phyloP scores from a whole-genome alignment of 2,113 vertebrate genomes.

The Piliocolobus tephrosceles region DNA sequence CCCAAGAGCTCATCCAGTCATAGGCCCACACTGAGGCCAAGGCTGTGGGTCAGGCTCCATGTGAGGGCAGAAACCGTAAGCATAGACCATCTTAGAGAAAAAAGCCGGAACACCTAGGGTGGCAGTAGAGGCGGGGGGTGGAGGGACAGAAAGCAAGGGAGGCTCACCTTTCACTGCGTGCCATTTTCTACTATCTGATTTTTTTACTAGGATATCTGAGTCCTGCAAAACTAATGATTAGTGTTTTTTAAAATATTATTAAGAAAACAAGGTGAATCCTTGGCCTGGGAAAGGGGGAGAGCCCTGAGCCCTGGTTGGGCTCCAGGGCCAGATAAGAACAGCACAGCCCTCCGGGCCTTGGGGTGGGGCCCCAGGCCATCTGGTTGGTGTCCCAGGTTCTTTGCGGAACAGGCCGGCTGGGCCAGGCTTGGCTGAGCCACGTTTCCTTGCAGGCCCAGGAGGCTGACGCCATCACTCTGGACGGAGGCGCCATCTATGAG shows the following conservation, averaged over 20 bases:
- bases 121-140: background rate
- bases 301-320: background rate
- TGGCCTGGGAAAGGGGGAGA: background rate
- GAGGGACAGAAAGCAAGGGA: background rate
- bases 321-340: background rate
- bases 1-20: background rate
- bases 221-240: background rate
- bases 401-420: rapidly evolving
- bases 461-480: slow-evolving; percentile 91
- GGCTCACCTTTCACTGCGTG: background rate
- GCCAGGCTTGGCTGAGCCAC: background rate
- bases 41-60: background rate
- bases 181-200: background rate
- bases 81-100: background rate
- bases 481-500: slow-evolving; percentile 86
- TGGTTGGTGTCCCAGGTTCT: background rate
- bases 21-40: background rate
- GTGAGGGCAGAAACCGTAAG: background rate
- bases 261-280: background rate
- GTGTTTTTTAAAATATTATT: background rate
- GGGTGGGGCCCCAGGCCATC: too few relatives aligned
- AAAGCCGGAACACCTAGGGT: background rate
- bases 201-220: background rate
- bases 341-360: background rate
- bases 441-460: slow-evolving; percentile 83